Percentiles rank a stretch among this genome's conserved stretches.
Conservation (phyloP, 1,140 invertebrate species). For the Theocolax elegans region DNA sequence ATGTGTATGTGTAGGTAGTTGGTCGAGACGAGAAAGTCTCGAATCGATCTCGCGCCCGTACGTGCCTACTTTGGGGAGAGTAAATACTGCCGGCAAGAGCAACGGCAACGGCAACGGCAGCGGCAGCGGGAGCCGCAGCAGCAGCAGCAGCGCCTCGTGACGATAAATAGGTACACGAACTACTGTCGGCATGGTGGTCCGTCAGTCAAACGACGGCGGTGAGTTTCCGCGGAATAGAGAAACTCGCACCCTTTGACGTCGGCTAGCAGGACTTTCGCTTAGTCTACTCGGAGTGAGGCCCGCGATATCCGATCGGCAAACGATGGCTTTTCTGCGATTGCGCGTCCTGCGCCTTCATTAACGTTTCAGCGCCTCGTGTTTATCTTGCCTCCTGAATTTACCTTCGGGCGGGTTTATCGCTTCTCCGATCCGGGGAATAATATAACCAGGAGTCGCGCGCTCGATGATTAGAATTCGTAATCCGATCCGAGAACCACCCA, state of each 20-base stretch:
- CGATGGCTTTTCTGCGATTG: slow-evolving; percentile 28
- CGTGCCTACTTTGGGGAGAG: no score
- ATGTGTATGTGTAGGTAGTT: no score
- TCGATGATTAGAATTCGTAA: slow-evolving; percentile 26
- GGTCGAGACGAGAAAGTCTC: no score
- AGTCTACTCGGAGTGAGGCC: no score
- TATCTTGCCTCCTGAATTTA: background rate
- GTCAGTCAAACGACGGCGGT: slow-evolving; percentile 24
- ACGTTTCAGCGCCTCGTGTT: slow-evolving; percentile 16
- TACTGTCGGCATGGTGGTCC: slow-evolving; percentile 18
- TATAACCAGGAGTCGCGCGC: no score
- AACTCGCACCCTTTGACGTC: background rate
- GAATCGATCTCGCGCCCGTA: no score
- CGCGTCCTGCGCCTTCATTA: slow-evolving; percentile 33
- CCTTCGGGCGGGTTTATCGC: background rate
- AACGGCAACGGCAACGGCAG: no score
- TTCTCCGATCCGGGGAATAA: no score
- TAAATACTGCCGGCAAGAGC: no score
- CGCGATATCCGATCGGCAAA: slow-evolving; percentile 30
- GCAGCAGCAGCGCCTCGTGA: background rate
- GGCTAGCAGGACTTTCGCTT: no score
- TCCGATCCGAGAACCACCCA: slow-evolving; percentile 11
- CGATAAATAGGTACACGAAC: slow-evolving; percentile 34
- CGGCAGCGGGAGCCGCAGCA: background rate
- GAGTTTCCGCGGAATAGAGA: slow-evolving; percentile 12